Conservation (phyloP, 2,797 vertebrate species). For the Notamacropus eugenii region DNA sequence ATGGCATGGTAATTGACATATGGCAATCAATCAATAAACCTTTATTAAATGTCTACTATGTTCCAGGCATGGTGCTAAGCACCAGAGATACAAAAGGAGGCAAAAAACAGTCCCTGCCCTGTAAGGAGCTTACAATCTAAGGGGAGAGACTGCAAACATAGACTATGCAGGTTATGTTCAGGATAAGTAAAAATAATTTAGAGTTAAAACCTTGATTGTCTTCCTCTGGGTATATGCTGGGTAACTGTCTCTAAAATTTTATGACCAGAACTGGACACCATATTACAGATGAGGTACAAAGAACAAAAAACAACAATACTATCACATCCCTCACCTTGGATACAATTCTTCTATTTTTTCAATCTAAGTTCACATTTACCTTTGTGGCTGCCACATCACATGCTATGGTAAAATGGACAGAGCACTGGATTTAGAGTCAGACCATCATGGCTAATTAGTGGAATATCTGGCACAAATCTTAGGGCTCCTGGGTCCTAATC, state of each 20-base stretch:
- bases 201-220: not conserved
- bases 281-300: not conserved
- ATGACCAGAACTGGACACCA: not conserved
- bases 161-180: not conserved
- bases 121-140: not conserved
- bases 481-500: not conserved
- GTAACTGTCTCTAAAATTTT: not conserved
- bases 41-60: not conserved
- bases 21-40: not conserved
- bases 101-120: not conserved
- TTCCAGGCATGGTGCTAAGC: not conserved
- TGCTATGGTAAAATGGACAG: not conserved
- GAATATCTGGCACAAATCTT: not conserved
- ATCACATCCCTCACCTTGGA: not conserved
- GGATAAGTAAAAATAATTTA: not conserved
- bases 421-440: not conserved
- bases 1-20: not conserved
- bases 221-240: not conserved
- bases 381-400: not conserved
- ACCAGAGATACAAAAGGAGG: not conserved
- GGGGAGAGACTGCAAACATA: not conserved
- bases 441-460: not conserved
- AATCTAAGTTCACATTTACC: not conserved
- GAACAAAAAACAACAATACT: not conserved
- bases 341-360: not conserved